Conservation (phyloP, 1,140 invertebrate species). For the Pseudomyrmex gracilis region DNA sequence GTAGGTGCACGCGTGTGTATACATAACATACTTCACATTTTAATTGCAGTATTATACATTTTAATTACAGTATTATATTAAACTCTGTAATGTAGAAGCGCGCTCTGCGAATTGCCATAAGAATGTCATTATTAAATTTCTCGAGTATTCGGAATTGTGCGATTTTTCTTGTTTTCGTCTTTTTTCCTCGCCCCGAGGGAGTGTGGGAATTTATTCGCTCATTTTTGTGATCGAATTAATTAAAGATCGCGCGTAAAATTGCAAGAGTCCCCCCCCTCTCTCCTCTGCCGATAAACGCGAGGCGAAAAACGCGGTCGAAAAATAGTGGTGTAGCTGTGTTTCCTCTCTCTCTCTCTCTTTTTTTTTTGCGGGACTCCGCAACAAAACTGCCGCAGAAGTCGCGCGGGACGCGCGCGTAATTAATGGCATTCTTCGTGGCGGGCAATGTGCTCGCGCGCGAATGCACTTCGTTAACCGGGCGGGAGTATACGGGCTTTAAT, state of each 20-base stretch:
- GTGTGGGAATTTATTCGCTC: too few relatives aligned
- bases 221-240: too few relatives aligned
- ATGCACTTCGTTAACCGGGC: conserved; percentile 55
- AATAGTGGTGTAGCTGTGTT: conserved; percentile 6
- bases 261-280: too few relatives aligned
- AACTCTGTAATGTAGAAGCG: not conserved
- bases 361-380: conserved; percentile 39
- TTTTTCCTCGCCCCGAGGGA: too few relatives aligned
- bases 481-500: conserved; percentile 49
- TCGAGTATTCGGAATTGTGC: not conserved
- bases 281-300: not conserved
- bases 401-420: conserved; percentile 48
- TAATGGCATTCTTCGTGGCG: conserved; percentile 43
- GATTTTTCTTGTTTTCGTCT: not conserved
- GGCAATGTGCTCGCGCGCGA: conserved; percentile 59
- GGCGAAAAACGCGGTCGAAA: not conserved
- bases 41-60: conserved; percentile 7
- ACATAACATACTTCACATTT: not conserved
- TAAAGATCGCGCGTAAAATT: too few relatives aligned
- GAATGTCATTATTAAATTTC: conserved; percentile 1
- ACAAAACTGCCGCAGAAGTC: conserved; percentile 54
- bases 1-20: too few relatives aligned
- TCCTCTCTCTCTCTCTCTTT: not conserved
- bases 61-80: conserved; percentile 17
- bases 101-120: not conserved